Base-by-base conservation (phyloP, 2,113 vertebrate species). In the Leucosticte australis region DNA sequence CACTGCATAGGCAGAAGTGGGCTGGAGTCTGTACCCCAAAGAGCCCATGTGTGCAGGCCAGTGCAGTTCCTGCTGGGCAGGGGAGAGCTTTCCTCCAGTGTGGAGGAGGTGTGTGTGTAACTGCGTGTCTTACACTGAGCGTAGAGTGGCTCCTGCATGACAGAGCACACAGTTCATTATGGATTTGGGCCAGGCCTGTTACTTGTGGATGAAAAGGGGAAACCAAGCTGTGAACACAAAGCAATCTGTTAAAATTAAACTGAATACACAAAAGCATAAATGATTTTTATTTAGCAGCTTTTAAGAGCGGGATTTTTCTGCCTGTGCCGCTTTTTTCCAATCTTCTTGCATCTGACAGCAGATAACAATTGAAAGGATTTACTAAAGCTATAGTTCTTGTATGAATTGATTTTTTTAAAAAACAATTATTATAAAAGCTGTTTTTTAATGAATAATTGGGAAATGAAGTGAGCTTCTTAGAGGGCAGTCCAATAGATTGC, bases 41-140 rank as follows among this genome's bases (percentile, higher is more conserved):
- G 64, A 69, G 46, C 5, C 63, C 0, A 0, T n/a, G 47, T 81
- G 56, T 35, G 44, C 62, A 37, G 80, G 73, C 20, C 15, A 14
- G 67, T 4, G 27, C 35, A 10, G 64, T 8, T 65, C 47, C 56
- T 64, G 57, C 64, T 67, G 73, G 42, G 37, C 55, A 24, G 28
- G 26, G 37, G 42, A n/a, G 53, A 3, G 2, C 27, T 71, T 7
- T 60, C 19, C 57, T 67, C 5, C 41, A 6, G 28, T 1, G 6
- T 1, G 5, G 16, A 15, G 56, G 24, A 6, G 27, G 24, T n/a
- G 3, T 28, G 57, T 37, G 57, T 18, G 30, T 26, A 10, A 35
- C 53, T 0, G 0, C 0, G 1, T 67, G 5, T 37, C 41, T 44
- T 13, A 5, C 1, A 2, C 55, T n/a, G 10, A 28, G 26, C 0